Conservation (phyloP, 1,140 invertebrate genomes). For the Panulirus ornatus region DNA sequence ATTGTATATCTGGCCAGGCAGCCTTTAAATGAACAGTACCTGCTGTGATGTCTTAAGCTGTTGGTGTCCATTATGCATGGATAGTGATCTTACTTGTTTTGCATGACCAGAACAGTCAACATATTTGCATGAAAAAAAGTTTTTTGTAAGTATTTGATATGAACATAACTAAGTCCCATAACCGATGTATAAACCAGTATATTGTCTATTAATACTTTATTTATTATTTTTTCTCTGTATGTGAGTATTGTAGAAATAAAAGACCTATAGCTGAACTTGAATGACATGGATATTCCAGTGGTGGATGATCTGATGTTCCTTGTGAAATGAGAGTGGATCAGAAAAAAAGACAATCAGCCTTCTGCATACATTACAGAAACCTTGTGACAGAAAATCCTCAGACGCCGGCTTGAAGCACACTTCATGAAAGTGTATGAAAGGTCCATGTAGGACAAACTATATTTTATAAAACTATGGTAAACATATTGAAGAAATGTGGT, state of each 20-base stretch:
- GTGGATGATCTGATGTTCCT: neutral
- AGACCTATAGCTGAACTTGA: neutral
- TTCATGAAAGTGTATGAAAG: neutral
- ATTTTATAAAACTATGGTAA: no score
- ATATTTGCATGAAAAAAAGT: neutral
- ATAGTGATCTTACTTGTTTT: neutral
- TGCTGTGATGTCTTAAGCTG: neutral
- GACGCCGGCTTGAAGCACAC: neutral
- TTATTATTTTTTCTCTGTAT: conserved; percentile 1
- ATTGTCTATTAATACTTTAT: neutral
- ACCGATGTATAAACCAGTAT: neutral
- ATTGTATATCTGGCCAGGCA: neutral
- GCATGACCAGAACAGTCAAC: neutral
- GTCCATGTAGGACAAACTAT: neutral
- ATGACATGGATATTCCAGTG: neutral
- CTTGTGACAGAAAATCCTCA: neutral
- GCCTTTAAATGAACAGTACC: neutral
- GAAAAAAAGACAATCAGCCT: neutral
- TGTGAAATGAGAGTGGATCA: neutral
- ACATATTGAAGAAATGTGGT: no score
- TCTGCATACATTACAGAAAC: neutral
- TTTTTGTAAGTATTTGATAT: neutral
- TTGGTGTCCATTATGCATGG: neutral
- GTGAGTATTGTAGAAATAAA: neutral
- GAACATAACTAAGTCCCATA: neutral